These are phyloP conservation scores for Nemopilema nomurai DNA, from an alignment of 30 jellyfish, hydroid and myxozoan genomes.

Conservation along the genomic window DNA sequence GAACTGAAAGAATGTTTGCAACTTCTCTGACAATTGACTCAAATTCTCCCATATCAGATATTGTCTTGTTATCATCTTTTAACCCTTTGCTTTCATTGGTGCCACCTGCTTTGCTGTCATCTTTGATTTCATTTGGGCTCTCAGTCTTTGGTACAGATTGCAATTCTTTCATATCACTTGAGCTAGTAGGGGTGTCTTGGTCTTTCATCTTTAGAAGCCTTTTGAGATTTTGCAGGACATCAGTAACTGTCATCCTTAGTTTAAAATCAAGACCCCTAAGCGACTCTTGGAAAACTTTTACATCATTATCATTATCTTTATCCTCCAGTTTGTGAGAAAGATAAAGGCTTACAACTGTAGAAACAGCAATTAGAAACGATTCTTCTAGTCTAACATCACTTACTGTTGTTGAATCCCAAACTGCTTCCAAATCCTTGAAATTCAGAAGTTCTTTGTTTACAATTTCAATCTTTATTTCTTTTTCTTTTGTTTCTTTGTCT, in stretches of 20 bases:
- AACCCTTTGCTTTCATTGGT: background rate
- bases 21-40: conserved; percentile 64
- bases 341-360: conserved; percentile 2
- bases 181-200: background rate
- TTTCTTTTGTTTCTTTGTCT: conserved; percentile 43
- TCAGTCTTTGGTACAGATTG: background rate
- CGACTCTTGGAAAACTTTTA: conserved; percentile 10
- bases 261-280: conserved; percentile 17
- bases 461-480: conserved; percentile 8
- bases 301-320: conserved; percentile 1
- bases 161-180: background rate
- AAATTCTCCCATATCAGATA: conserved; percentile 65
- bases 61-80: background rate
- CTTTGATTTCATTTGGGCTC: background rate
- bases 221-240: conserved; percentile 1
- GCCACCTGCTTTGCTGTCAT: background rate
- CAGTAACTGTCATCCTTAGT: conserved; percentile 4
- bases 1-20: conserved; percentile 67
- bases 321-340: background rate
- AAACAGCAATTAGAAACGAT: conserved; percentile 12
- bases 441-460: conserved; percentile 18
- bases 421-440: conserved; percentile 26
- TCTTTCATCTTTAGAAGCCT: background rate
- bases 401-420: background rate
- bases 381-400: conserved; percentile 7